phyloP scores from a whole-genome alignment of 2,113 vertebrate species.

The Gallinago paraguaiae region DNA sequence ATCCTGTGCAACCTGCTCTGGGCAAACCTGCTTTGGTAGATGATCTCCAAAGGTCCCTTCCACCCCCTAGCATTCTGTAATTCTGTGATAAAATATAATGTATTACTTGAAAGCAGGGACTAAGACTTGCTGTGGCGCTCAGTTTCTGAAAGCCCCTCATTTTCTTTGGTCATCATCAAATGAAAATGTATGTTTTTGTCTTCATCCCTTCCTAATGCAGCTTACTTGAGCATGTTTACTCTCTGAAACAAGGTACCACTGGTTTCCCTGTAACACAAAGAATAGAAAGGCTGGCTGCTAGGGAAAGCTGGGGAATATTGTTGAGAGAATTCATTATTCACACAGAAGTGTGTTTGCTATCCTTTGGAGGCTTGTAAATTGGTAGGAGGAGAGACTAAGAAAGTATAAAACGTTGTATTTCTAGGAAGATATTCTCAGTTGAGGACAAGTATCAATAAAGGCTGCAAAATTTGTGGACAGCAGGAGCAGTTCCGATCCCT shows the following conservation, averaged over 20 bases:
- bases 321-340: not conserved
- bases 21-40: not conserved
- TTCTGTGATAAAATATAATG: not conserved
- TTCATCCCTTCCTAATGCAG: not conserved
- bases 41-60: not conserved
- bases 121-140: not conserved
- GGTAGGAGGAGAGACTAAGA: not conserved
- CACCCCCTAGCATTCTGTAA: not conserved
- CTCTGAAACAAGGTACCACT: not conserved
- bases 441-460: not conserved
- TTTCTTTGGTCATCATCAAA: not conserved
- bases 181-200: not conserved
- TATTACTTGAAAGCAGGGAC: not conserved
- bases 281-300: not conserved
- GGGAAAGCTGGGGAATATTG: not conserved
- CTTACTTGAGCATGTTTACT: not conserved
- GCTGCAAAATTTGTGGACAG: not conserved
- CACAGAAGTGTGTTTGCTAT: not conserved
- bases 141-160: not conserved
- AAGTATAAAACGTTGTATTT: not conserved
- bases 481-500: not conserved
- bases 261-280: not conserved
- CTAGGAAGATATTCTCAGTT: not conserved
- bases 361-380: not conserved
- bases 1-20: not conserved